phyloP scores from a whole-genome alignment of 2,888 invertebrate species.

The Galeruca laticollis region DNA sequence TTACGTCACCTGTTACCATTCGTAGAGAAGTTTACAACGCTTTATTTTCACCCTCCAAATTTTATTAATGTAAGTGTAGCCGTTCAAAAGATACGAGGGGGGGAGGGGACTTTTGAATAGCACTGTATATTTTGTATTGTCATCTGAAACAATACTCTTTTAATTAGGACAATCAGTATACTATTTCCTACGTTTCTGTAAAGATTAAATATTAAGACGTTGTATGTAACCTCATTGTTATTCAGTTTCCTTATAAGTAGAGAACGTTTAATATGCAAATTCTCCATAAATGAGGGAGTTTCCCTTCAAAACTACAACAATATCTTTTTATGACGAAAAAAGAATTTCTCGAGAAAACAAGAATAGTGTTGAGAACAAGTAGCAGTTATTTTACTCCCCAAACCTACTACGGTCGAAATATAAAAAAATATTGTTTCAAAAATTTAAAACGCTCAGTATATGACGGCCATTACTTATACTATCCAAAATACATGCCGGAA shows the following conservation, averaged over 20 bases:
- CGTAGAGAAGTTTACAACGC: too few relatives aligned
- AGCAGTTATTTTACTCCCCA: too few relatives aligned
- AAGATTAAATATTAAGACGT: conserved; percentile 25
- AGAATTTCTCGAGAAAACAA: too few relatives aligned
- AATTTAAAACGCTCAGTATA: not conserved
- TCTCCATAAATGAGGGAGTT: conserved; percentile 19
- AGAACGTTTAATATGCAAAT: conserved; percentile 31
- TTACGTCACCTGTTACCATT: too few relatives aligned
- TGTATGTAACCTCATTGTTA: conserved; percentile 27
- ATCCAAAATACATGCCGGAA: conserved; percentile 29
- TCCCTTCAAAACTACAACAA: conserved; percentile 9
- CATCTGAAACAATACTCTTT: too few relatives aligned
- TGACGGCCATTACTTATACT: not conserved
- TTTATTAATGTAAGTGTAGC: too few relatives aligned
- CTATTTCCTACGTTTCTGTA: conserved; percentile 5
- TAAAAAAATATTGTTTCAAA: not conserved
- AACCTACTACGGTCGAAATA: not conserved
- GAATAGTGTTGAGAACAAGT: too few relatives aligned
- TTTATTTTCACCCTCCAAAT: too few relatives aligned
- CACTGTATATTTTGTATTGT: too few relatives aligned
- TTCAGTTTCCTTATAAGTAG: conserved; percentile 28
- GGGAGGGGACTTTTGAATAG: too few relatives aligned
- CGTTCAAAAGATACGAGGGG: too few relatives aligned
- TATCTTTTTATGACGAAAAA: conserved; percentile 2
- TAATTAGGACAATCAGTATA: not conserved